Base-by-base conservation (phyloP, 2,113 vertebrate genomes). In the Vanacampus margaritifer region DNA sequence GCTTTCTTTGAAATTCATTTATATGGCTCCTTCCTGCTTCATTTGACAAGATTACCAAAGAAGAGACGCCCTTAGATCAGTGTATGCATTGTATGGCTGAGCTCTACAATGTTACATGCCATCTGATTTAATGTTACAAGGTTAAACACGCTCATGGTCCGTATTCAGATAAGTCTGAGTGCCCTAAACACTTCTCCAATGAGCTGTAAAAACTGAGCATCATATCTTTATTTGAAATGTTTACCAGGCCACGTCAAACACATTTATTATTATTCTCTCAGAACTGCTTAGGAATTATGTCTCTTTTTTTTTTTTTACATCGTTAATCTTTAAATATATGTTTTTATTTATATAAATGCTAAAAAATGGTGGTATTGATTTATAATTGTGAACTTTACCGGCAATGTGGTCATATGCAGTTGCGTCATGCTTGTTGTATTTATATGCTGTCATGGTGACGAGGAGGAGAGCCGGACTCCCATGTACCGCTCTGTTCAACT, bases 381-480 rank as follows among this genome's bases (percentile, higher is more conserved):
- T 57, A 16, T 6, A 51, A 57, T 57, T 32, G 54, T 32, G 16
- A 32, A 57, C 26, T 57, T 32, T 32, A 57, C 26, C 26, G 14
- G 54, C 23, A 54, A 54, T 72, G 61, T 45, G 43, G 61, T 59
- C 37, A 2, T 26, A 28, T 73, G 46, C 23, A 13, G 59, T 46
- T 32, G 26, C 6, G 54, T 57, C 54, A 57, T 32, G 54, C 59
- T 32, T 68, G 69, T 80, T 76, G 68, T 89, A 82, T 85, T 88
- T 82, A 68, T 72, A 57, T 67, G 88, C 77, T 87, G 90, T 86
- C 86, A 91, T 90, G 83, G 89, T 81, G 88, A 90, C 76, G 65
- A 72, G 68, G 79, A 74, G 73, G 79, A 79, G 65, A 66, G 65
- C 72, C 78, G 74, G 74, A 73, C 32, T 85, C 87, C 87, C 78